A percentile compares a stretch with the other conserved stretches of the same genome.
phyloP scores from a whole-genome alignment of 2,113 vertebrate genomes.

The Chelonoidis abingdonii region DNA sequence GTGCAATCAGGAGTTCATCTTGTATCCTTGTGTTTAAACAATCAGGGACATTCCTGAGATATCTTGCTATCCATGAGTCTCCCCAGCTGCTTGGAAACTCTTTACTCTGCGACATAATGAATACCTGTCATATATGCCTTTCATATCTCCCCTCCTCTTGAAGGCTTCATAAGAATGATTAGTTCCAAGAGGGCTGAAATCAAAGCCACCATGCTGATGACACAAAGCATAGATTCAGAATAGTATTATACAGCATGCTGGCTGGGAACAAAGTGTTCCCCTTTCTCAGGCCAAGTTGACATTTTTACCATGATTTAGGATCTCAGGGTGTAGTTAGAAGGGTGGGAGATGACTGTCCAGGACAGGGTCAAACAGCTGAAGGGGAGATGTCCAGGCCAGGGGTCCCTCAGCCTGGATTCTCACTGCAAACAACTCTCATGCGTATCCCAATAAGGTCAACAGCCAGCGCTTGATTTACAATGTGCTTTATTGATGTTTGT shows the following conservation, averaged over 20 bases:
- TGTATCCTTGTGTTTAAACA: constrained; percentile 28
- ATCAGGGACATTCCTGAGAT: constrained; percentile 8
- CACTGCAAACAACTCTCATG: no score
- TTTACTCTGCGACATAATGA: not conserved
- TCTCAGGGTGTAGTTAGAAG: not conserved
- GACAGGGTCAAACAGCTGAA: not conserved
- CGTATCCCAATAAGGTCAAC: not conserved
- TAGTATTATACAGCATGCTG: not conserved
- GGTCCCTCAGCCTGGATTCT: not conserved
- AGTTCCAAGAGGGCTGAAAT: not conserved
- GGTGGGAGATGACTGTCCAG: not conserved
- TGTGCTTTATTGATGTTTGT: not conserved
- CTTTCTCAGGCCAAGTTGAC: not conserved
- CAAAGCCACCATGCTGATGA: not conserved
- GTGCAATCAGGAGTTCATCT: constrained; percentile 25
- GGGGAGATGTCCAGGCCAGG: not conserved
- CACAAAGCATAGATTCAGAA: not conserved
- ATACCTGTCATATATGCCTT: not conserved
- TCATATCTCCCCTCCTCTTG: not conserved
- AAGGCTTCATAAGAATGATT: constrained; percentile 8
- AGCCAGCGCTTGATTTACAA: not conserved
- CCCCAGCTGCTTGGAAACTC: constrained; percentile 51
- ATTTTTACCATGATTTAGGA: rapidly evolving
- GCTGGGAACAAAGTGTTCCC: not conserved
- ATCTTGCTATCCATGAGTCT: constrained; percentile 38